Base-by-base conservation (phyloP, 2,797 vertebrate species). In the Myripristis murdjan region DNA sequence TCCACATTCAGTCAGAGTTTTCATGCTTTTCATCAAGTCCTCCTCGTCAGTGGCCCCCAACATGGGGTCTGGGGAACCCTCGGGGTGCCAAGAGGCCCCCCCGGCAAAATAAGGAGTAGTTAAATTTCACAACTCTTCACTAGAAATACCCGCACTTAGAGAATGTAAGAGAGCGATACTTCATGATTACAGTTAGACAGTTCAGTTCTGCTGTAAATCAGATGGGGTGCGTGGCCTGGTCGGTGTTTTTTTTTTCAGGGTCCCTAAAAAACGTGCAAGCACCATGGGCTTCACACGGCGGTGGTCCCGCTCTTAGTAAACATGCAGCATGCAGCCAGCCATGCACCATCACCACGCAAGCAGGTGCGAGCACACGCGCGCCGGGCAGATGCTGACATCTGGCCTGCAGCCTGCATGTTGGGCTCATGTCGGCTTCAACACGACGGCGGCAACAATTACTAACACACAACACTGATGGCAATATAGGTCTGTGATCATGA, bases 301-400 rank as follows among this genome's bases (percentile, higher is more conserved):
- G 28, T 28, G 28, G 28, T 15, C 37, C 37, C 3, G 9, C 52
- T 55, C 24, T 12, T n/a, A n/a, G 5, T 16, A 35, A 43, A n/a
- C n/a, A n/a, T n/a, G 62, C 57, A 68, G 28, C 52, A 18, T 18
- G 14, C 47, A 69, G 46, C 61, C 51, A 1, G 49, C 69, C 71
- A 56, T 54, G 69, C 81, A 39, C 37, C 75, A 66, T 54, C 66
- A 24, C n/a, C 70, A 15, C 62, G 59, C 67, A 20, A 22, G 67
- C 82, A 88, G 86, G 87, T 89, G 83, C 83, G 64, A 7, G 24
- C 58, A 65, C 57, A 46, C 80, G 69, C 62, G 12, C 51, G 6
- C 52, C 20, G 65, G 69, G 16, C 75, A 83, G 87, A 85, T 82
- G 87, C 73, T 81, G 64, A 81, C 87, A 86, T 89, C 87, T 87